Evolutionary conservation across 2,113 vertebrate genomes (phyloP), one percentile per base, ranked within the genome.

Genomic region (Misgurnus anguillicaudatus): DNA sequence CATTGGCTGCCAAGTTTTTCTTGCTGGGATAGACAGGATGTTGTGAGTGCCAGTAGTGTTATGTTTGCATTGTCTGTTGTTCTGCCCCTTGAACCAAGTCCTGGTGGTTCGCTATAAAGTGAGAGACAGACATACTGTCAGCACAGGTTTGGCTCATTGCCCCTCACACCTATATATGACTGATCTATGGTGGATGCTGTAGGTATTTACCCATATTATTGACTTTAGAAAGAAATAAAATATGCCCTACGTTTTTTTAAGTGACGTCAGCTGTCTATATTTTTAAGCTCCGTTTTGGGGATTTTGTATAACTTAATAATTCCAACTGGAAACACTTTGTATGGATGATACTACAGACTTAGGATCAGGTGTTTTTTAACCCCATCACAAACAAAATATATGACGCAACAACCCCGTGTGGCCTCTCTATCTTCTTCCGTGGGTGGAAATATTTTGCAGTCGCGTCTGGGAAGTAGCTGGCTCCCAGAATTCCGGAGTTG

Each of bases 41-140:
- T 64, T 39, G 47, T 47, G 69, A 53, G 60, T 73, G 70, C 36
- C 66, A 45, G 77, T 47, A 42, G 69, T 48, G 14, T 81, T 62
- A 78, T 75, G 80, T 72, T 82, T 84, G 79, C 66, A 24, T 81
- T 76, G 80, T 82, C 76, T 81, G 70, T 65, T 53, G 39, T 58
- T 64, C 81, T 73, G 58, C 62, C 78, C 62, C 9, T 80, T 81
- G 67, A 76, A 71, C 48, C 63, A 65, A 41, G 17, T 64, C 61
- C 61, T 64, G 45, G 24, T 75, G 42, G 73, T 60, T 70, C 68
- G 72, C 79, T 53, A 45, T 53, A 76, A 64, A 65, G 45, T 76
- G 74, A 16, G 47, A 76, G 74, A 76, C 72, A 73, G 55, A 73
- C 58, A 51, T 60, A 53, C 74, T 39, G 61, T 63, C 72, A 75